Conservation (phyloP, 92 coral and sea anemone species). For the Muricea muricata region DNA sequence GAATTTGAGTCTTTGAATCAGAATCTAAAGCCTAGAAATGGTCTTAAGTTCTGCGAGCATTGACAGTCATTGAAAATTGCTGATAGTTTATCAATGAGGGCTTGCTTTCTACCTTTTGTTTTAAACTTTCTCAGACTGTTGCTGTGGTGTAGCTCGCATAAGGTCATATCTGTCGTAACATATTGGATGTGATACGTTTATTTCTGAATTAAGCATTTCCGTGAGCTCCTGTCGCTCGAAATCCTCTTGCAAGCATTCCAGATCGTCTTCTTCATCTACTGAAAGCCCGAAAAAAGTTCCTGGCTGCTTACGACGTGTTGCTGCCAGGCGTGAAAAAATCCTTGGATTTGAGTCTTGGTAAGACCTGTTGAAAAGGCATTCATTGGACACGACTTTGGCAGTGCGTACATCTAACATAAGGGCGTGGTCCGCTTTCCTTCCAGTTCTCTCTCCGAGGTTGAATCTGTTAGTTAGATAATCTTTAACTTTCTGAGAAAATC, state of each 20-base stretch:
- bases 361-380: constrained; percentile 10
- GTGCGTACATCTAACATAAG: constrained; percentile 29
- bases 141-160: constrained; percentile 68
- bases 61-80: constrained; percentile 63
- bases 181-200: constrained; percentile 71
- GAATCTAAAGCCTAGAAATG: too few species aligned
- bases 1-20: too few species aligned
- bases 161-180: constrained; percentile 69
- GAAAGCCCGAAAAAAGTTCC: constrained; percentile 52
- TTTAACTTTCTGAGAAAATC: constrained; percentile 25
- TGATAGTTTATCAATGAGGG: constrained; percentile 55
- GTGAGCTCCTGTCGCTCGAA: constrained; percentile 62
- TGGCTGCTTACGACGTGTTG: constrained; percentile 69
- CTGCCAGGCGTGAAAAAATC: constrained; percentile 54
- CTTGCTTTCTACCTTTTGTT: constrained; percentile 61
- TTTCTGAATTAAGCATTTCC: constrained; percentile 47
- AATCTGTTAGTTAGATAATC: constrained; percentile 27
- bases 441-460: constrained; percentile 33
- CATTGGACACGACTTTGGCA: constrained; percentile 6
- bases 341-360: constrained; percentile 17
- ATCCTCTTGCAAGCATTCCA: constrained; percentile 63
- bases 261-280: constrained; percentile 68
- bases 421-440: constrained; percentile 26
- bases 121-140: constrained; percentile 62
- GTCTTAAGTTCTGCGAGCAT: too few species aligned